Base-by-base conservation (phyloP, 2,113 vertebrate genomes). In the Choloepus hoffmanni region DNA sequence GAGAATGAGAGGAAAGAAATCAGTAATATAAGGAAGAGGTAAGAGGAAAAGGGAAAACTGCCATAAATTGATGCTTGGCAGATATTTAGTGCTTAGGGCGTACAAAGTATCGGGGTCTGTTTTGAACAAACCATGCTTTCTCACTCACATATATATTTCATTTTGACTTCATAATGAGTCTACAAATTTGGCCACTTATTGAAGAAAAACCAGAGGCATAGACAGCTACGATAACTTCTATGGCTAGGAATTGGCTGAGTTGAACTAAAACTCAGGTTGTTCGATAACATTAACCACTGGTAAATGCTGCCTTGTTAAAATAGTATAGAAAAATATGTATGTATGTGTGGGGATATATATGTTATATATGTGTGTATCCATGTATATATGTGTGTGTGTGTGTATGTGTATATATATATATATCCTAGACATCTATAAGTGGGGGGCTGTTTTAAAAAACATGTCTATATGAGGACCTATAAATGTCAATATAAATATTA, bases 21-120 rank as follows among this genome's bases (percentile, higher is more conserved):
- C 50, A 58, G 55, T 43, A 94, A 88, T 78, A 85, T 81, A 85
- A 58, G n/a, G 21, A 90, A 95, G 50, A 92, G 48, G 76, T 70
- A 81, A 73, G 86, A 77, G 13, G 21, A 73, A 95, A 93, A 78
- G 19, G 24, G 23, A 82, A 94, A 94, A 68, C 63, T 58, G 18
- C 33, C 73, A 73, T 85, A 13, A 84, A 23, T 85, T 81, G 96
- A 26, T 36, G 92, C 83, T 89, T 55, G 81, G 40, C 53, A 76
- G 73, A 77, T 36, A 55, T 48, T 70, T 93, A 72, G 60, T 82
- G 50, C 45, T 55, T 58, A 92, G 50, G 14, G 76, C 14, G 28
- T 85, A 68, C 78, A 30, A 85, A 91, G 28, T 58, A 67, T 45
- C n/a, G 33, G 30, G 11, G 28, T 92, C 26, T 40, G 45, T 26